These are phyloP conservation scores for Mustelus asterias DNA, from an alignment of 2,113 vertebrate species.

Conservation along the genomic window DNA sequence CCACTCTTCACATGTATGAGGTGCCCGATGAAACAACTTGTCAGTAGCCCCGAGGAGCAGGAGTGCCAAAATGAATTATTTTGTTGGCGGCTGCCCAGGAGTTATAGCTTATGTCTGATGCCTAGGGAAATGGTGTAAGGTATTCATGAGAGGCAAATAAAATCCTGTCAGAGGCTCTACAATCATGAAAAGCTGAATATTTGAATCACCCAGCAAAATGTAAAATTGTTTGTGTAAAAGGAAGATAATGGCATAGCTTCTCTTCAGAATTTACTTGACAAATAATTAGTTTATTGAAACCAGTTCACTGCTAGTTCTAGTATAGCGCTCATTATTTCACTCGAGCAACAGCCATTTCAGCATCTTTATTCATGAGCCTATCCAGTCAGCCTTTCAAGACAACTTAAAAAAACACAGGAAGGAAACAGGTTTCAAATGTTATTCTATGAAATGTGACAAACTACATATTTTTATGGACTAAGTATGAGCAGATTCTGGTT, in stretches of 20 bases:
- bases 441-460: background rate
- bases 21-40: background rate
- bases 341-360: background rate
- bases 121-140: background rate
- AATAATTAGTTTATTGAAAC: background rate
- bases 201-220: background rate
- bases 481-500: background rate
- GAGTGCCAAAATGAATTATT: conserved; percentile 24
- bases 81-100: background rate
- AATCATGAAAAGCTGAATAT: background rate
- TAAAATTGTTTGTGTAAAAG: background rate
- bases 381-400: background rate
- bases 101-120: background rate
- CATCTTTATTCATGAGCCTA: background rate
- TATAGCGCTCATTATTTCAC: conserved; percentile 8
- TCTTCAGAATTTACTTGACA: background rate
- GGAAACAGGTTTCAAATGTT: background rate
- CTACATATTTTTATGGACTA: background rate
- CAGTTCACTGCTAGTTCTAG: background rate
- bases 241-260: background rate
- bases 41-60: background rate
- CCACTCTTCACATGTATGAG: background rate
- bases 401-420: background rate
- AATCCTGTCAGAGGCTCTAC: background rate
- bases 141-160: background rate